Evolutionary conservation across 2,113 vertebrate genomes (phyloP), one percentile per base, ranked within the genome.

Genomic region (Protomyctophum bolini): DNA sequence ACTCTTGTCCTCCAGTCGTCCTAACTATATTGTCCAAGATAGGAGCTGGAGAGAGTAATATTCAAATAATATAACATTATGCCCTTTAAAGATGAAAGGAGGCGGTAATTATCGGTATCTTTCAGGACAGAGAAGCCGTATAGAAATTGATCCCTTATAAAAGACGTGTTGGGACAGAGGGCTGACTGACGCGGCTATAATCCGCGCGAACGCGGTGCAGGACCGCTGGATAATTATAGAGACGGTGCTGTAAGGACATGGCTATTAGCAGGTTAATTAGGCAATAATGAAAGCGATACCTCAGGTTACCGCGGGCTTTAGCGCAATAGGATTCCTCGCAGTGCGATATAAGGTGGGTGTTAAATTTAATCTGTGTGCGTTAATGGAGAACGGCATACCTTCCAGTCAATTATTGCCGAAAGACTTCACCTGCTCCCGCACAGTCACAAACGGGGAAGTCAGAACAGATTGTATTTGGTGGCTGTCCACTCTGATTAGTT

Each of bases 181-280:
- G 63, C 79, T 77, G 88, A 83, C 63, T 80, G 84, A 75, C 77
- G 83, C 73, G 50, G 86, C 75, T 11, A 9, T 81, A 85, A 77
- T 91, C 85, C 72, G 77, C 56, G 75, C 62, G 79, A 71, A 65
- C 12, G 63, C 45, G 75, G 56, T 70, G 88, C 68, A 52, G 64
- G 66, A 49, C 70, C 70, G 70, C 65, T 67, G 77, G 90, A 87
- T 92, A 92, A 94, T 90, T 88, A 91, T 85, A 77, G 80, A 75
- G 81, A 80, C 81, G 81, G 75, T 73, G 91, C 82, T 80, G 78
- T 80, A 80, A 85, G 70, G 85, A 92, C 63, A 60, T 84, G 91
- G 85, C 94, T 90, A 92, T 96, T 97, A 95, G 91, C 82, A 93
- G 94, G 94, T 95, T 96, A 96, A 96, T 94, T 93, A 94, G 92